Conservation (phyloP, 2,797 vertebrate genomes). For the Gephyroberyx darwinii region DNA sequence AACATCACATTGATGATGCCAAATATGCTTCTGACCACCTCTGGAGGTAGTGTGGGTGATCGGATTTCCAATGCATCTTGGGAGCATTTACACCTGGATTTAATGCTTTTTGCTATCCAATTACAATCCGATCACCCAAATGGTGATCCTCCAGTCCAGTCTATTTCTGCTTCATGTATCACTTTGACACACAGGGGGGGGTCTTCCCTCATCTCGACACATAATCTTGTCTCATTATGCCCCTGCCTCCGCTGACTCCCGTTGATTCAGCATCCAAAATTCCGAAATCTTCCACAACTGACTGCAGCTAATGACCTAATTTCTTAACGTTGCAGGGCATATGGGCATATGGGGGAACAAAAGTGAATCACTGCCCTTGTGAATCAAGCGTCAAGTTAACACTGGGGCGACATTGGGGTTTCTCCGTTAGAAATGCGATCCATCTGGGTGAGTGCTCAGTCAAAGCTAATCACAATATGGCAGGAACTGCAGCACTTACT, state of each 20-base stretch:
- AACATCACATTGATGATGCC: too few relatives aligned
- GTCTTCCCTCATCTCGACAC: conserved; percentile 9
- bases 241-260: background rate
- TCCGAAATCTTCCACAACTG: background rate
- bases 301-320: background rate
- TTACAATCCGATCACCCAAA: too few relatives aligned
- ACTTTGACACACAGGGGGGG: conserved; percentile 11
- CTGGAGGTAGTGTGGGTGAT: too few relatives aligned
- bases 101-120: too few relatives aligned
- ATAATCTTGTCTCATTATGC: conserved; percentile 21
- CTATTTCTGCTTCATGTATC: conserved; percentile 19
- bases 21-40: too few relatives aligned
- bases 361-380: conserved; percentile 17
- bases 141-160: conserved; percentile 4
- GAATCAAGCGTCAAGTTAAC: conserved; percentile 23
- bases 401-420: conserved; percentile 20
- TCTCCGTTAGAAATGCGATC: conserved; percentile 20
- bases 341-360: conserved; percentile 9
- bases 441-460: background rate
- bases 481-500: background rate
- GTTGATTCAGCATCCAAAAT: background rate
- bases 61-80: too few relatives aligned
- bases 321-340: conserved; percentile 23
- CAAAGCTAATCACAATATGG: background rate
- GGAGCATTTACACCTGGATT: too few relatives aligned